A percentile compares a stretch with the other conserved stretches of the same genome.
Evolutionary conservation across 2,888 invertebrate genomes (phyloP).

Genomic region (Pammene fasciana): DNA sequence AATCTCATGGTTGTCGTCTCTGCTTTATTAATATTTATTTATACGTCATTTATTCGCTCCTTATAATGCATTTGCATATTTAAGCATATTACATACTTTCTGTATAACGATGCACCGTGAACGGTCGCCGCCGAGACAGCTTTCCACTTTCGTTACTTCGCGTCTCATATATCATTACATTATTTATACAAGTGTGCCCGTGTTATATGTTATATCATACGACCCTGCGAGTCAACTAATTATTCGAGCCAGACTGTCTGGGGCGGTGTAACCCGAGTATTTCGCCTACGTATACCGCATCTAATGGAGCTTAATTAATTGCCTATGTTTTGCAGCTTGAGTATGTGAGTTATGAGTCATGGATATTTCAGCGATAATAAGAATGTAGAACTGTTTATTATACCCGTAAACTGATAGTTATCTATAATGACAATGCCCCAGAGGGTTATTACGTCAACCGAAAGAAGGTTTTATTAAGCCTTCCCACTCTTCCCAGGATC

Average conservation of each 20-base stretch:
- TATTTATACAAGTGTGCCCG: conserved; percentile 16
- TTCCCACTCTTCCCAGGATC: too few species aligned
- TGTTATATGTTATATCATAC: conserved; percentile 20
- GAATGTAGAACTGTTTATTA: neutral
- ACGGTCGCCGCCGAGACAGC: conserved; percentile 2
- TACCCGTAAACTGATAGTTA: neutral
- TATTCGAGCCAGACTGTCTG: conserved; percentile 35
- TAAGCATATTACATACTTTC: conserved; percentile 11
- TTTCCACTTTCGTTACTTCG: conserved; percentile 27
- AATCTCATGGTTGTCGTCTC: neutral
- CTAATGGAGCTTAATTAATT: conserved; percentile 32
- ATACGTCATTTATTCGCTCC: neutral
- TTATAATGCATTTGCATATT: conserved; percentile 5
- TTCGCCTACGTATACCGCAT: conserved; percentile 32
- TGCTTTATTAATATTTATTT: neutral
- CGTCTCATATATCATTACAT: conserved; percentile 20
- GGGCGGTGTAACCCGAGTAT: conserved; percentile 32
- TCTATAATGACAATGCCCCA: neutral
- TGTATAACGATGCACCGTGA: conserved; percentile 10
- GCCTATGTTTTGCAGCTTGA: conserved; percentile 21
- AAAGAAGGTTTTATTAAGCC: too few species aligned
- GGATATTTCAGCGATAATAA: conserved; percentile 11
- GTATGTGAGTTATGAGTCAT: conserved; percentile 19
- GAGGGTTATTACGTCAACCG: neutral
- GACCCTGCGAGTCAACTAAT: conserved; percentile 32